Conservation (phyloP, 2,888 invertebrate genomes). For the Junonia oenone region DNA sequence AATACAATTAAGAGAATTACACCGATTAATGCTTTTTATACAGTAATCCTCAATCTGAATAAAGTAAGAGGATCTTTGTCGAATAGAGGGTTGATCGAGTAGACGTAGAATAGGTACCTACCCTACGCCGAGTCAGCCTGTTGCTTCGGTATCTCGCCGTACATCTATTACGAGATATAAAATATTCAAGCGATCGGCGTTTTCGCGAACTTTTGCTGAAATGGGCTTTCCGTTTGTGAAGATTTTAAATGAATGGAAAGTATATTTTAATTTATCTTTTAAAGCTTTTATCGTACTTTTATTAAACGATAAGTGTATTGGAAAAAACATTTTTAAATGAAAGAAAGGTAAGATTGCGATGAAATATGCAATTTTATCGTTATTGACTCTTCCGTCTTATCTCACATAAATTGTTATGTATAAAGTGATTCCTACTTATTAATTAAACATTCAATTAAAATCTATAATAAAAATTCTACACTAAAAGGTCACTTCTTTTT, state of each 20-base stretch:
- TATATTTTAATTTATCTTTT: background rate
- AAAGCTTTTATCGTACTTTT: background rate
- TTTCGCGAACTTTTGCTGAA: constrained; percentile 3
- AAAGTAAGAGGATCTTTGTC: background rate
- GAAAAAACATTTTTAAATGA: background rate
- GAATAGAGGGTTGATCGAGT: constrained; percentile 7
- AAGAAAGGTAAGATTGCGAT: background rate
- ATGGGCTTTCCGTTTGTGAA: background rate
- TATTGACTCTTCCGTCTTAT: no score
- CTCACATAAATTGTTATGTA: no score
- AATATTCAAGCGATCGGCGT: constrained; percentile 15
- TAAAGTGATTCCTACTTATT: background rate
- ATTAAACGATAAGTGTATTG: no score
- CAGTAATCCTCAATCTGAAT: background rate
- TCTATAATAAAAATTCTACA: background rate
- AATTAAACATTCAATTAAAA: background rate
- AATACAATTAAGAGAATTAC: background rate
- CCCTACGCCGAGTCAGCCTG: constrained; percentile 14
- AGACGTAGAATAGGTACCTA: background rate
- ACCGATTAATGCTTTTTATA: background rate
- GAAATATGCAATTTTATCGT: background rate
- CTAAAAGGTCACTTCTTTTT: background rate
- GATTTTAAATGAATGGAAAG: constrained; percentile 1
- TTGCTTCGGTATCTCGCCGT: constrained; percentile 17
- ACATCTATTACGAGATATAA: constrained; percentile 18